A percentile compares a stretch with the other conserved stretches of the same genome.
These are phyloP conservation scores for Volucella inanis DNA, from an alignment of 2,888 invertebrate genomes.

Conservation along the genomic window DNA sequence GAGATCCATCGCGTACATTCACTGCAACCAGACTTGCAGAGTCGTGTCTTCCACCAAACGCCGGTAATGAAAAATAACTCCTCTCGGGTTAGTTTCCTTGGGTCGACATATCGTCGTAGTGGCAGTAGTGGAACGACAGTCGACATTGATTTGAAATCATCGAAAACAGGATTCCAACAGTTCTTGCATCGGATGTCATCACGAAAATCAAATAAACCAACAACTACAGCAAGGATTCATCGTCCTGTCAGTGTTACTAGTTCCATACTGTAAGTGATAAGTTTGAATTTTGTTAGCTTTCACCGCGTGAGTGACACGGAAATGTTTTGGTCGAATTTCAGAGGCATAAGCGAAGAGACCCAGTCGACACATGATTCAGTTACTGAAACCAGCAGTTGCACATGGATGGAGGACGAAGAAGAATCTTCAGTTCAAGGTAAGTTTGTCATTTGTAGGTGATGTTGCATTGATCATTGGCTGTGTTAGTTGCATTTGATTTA, in stretches of 20 bases:
- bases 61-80: constrained; percentile 84
- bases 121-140: constrained; percentile 38
- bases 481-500: no score
- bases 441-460: neutral
- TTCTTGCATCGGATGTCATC: constrained; percentile 82
- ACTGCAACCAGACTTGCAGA: constrained; percentile 79
- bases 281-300: constrained; percentile 31
- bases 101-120: constrained; percentile 38
- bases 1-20: constrained; percentile 79
- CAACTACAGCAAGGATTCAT: constrained; percentile 75
- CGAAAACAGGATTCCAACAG: constrained; percentile 81
- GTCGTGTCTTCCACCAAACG: constrained; percentile 78
- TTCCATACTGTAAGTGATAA: constrained; percentile 81
- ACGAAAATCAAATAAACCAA: constrained; percentile 80
- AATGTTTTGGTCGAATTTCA: constrained; percentile 40
- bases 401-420: constrained; percentile 82
- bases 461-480: no score
- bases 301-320: constrained; percentile 5
- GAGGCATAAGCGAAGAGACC: constrained; percentile 77
- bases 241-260: constrained; percentile 80
- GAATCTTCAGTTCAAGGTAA: constrained; percentile 68
- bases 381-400: constrained; percentile 82
- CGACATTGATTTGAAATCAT: constrained; percentile 57
- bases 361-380: constrained; percentile 81
- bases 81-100: constrained; percentile 82